Conservation (phyloP, 1,140 invertebrate genomes). For the Drosophila repletoides region DNA sequence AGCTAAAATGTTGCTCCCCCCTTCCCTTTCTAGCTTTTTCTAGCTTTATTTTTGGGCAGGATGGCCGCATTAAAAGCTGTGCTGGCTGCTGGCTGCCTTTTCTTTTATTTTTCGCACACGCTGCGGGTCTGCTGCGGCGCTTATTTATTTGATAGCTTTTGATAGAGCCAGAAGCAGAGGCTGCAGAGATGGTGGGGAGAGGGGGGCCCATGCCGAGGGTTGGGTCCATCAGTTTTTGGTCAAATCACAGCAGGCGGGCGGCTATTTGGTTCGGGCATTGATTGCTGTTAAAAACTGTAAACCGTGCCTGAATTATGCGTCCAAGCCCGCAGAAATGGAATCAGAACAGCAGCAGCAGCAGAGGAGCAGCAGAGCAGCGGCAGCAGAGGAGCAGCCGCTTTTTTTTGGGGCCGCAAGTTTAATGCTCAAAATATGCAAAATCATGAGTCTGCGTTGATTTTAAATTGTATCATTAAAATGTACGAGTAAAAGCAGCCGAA, state of each 20-base stretch:
- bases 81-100: constrained; percentile 39
- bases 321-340: constrained; percentile 36
- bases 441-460: constrained; percentile 81
- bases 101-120: constrained; percentile 56
- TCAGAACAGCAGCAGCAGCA: constrained; percentile 21
- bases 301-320: constrained; percentile 68
- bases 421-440: constrained; percentile 77
- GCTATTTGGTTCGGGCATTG: constrained; percentile 49
- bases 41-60: constrained; percentile 28
- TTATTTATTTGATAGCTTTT: constrained; percentile 80
- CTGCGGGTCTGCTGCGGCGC: constrained; percentile 63
- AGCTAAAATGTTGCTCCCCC: constrained; percentile 58
- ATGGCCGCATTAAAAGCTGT: constrained; percentile 55
- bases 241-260: constrained; percentile 77
- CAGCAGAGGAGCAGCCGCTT: constrained; percentile 16
- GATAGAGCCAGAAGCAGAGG: no score
- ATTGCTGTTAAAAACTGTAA: constrained; percentile 64
- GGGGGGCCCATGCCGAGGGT: not conserved
- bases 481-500: constrained; percentile 43
- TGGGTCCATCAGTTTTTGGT: constrained; percentile 70
- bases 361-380: not conserved
- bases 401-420: constrained; percentile 54
- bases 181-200: no score
- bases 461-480: constrained; percentile 81
- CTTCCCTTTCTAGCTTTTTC: constrained; percentile 9